Evolutionary conservation across 2,113 vertebrate genomes (phyloP).

Genomic region (Sphyrna mokarran): DNA sequence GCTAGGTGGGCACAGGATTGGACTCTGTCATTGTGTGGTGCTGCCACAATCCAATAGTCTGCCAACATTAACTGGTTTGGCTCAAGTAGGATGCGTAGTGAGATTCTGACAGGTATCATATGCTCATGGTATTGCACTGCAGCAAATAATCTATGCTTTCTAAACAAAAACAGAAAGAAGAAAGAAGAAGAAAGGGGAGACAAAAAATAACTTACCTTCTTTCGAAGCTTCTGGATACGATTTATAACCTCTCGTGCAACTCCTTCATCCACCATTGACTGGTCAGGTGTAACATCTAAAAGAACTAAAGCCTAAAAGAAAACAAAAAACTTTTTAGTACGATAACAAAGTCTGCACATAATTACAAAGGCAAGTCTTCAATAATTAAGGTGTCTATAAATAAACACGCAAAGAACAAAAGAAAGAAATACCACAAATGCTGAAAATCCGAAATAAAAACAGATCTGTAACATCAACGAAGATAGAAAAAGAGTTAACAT

Average conservation of each 20-base stretch:
- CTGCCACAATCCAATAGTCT: neutral
- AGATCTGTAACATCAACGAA: neutral
- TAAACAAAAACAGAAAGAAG: neutral
- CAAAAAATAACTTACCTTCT: conserved; percentile 70
- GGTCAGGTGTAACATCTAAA: conserved; percentile 83
- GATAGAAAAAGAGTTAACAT: neutral
- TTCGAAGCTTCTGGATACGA: conserved; percentile 95
- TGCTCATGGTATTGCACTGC: neutral
- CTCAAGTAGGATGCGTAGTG: conserved; percentile 38
- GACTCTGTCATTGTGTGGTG: neutral
- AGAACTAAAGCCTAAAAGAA: conserved; percentile 75
- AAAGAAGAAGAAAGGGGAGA: neutral
- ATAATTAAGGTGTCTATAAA: neutral
- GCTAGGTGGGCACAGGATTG: neutral
- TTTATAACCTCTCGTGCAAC: conserved; percentile 95
- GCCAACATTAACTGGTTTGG: neutral
- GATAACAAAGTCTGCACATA: neutral
- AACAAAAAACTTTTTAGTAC: neutral
- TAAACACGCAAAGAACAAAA: neutral
- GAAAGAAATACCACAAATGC: neutral
- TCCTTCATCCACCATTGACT: conserved; percentile 91
- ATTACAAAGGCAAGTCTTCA: neutral
- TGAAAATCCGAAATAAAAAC: too few species aligned
- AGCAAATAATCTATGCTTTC: neutral
- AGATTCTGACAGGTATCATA: neutral